phyloP scores from a whole-genome alignment of 2,888 invertebrate genomes.

The Acrobasis consociella region DNA sequence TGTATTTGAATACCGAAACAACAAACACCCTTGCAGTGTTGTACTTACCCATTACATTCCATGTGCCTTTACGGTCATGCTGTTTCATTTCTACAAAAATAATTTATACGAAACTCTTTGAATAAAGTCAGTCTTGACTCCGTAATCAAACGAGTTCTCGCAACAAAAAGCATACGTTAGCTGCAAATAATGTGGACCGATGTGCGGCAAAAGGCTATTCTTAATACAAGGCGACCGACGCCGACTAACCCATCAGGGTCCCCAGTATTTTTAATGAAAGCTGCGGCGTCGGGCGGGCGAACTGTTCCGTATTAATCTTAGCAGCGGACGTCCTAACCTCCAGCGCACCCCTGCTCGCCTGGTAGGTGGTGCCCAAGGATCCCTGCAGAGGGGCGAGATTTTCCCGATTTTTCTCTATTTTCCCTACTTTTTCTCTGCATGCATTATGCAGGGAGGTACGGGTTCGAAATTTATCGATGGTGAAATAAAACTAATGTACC shows the following conservation, averaged over 20 bases:
- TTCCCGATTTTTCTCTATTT: conserved; percentile 67
- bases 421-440: conserved; percentile 64
- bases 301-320: conserved; percentile 78
- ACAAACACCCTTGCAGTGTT: neutral
- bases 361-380: conserved; percentile 71
- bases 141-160: conserved; percentile 20
- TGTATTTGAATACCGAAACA: neutral
- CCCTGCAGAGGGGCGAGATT: conserved; percentile 61
- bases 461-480: conserved; percentile 69
- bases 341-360: conserved; percentile 68
- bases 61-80: neutral
- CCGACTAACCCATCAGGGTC: conserved; percentile 57
- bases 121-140: conserved; percentile 9
- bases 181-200: conserved; percentile 24
- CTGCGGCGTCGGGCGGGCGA: conserved; percentile 73
- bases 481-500: conserved; percentile 65
- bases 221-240: conserved; percentile 45
- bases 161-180: conserved; percentile 22
- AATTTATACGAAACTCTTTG: neutral
- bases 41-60: neutral
- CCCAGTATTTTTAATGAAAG: conserved; percentile 77
- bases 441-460: conserved; percentile 72
- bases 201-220: conserved; percentile 32
- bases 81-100: neutral
- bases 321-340: conserved; percentile 61